Evolutionary conservation across 2,113 vertebrate species (phyloP), one percentile per base, ranked within the genome.

Genomic region (Macroglossus sobrinus): DNA sequence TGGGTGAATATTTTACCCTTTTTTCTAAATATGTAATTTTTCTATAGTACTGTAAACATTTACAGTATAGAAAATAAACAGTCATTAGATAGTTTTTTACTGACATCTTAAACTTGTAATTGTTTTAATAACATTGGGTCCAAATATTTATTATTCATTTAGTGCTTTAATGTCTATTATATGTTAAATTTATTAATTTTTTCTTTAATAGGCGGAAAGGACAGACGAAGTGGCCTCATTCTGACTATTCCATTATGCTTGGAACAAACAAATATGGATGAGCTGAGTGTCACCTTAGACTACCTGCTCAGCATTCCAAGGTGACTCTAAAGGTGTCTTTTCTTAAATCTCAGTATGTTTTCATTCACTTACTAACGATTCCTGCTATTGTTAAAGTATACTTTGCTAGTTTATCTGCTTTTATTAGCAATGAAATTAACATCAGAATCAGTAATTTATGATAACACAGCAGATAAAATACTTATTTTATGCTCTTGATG

Each of bases 191-290:
- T 71, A 82, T 85, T 0, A 84, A 11, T 84, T 33, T 24, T 89
- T 74, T 59, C 75, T 69, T 33, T 97, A 97, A 97, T 69, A 99
- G 99, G 99, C 95, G 99, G 99, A 71, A 99, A 99, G 97, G 99
- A 99, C 98, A 98, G 99, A 95, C 99, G 99, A 97, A 99, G 99
- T 96, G 99, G 99, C 96, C 99, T 99, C 98, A 99, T 99, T 98
- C 98, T 99, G 97, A 99, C 99, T 94, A 99, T 99, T 98, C 99
- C 99, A 79, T 98, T 99, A 97, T 99, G 99, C 95, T 99, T 99
- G 2, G 99, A 99, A 88, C 99, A 99, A 98, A 99, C 99, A 16
- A 99, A 99, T 98, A 99, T 99, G 99, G 99, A 99, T 95, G 99
- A 99, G 97, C 99, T 99, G 95, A 99, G 99, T 90, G 98, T 99